A percentile compares a stretch with the other conserved stretches of the same genome.
Evolutionary conservation across 1,140 invertebrate genomes (phyloP).

Genomic region (Chironomus tepperi): DNA sequence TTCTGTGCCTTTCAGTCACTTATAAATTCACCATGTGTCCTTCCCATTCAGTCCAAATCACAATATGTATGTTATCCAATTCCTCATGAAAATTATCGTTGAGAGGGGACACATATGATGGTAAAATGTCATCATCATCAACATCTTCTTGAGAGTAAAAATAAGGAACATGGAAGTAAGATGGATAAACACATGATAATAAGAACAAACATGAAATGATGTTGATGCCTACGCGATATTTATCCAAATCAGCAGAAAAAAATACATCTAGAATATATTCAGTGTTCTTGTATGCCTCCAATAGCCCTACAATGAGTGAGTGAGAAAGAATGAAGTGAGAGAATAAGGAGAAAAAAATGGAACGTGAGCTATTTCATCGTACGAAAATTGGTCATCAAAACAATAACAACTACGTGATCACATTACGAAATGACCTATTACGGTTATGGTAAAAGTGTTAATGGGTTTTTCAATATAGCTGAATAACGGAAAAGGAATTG

Average conservation of each 20-base stretch:
- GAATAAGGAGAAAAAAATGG: neutral
- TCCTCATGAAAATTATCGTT: no score
- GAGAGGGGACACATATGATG: neutral
- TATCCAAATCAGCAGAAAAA: constrained; percentile 10
- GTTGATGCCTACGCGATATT: neutral
- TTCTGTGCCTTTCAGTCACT: neutral
- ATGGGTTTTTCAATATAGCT: constrained; percentile 8
- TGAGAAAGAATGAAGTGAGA: neutral
- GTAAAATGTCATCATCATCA: neutral
- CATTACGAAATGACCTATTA: constrained; percentile 5
- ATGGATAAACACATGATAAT: neutral
- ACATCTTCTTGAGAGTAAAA: neutral
- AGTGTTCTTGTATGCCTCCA: neutral
- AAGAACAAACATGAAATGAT: neutral
- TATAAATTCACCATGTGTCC: neutral
- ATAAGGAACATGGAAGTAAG: neutral
- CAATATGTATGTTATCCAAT: neutral
- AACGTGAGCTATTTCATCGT: constrained; percentile 6
- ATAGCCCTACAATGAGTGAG: neutral
- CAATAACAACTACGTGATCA: constrained; percentile 12
- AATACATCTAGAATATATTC: neutral
- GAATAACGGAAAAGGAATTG: neutral
- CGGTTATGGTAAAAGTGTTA: constrained; percentile 6
- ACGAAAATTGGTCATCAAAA: constrained; percentile 13
- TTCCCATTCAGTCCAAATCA: neutral